phyloP scores from a whole-genome alignment of 2,797 vertebrate species.

The Hippocampus kuda region DNA sequence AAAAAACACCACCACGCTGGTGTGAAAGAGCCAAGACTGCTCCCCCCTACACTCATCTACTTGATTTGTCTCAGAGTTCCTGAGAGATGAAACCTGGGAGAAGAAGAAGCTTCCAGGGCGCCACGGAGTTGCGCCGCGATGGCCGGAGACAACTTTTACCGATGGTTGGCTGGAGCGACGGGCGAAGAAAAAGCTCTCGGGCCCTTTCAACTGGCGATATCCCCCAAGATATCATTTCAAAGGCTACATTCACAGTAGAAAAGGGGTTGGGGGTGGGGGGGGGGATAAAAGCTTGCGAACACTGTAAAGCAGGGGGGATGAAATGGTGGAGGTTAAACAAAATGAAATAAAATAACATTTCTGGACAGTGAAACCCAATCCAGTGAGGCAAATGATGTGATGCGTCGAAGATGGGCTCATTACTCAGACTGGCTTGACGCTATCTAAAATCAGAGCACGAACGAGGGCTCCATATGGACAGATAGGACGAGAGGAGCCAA shows the following conservation, averaged over 20 bases:
- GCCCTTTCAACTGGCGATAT: neutral
- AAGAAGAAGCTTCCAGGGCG: neutral
- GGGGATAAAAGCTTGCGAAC: neutral
- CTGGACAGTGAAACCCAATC: conserved; percentile 22
- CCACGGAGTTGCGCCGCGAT: neutral
- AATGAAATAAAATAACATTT: conserved; percentile 21
- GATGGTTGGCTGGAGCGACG: neutral
- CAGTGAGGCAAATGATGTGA: conserved; percentile 12
- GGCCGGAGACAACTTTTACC: neutral
- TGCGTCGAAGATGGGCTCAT: neutral
- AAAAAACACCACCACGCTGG: neutral
- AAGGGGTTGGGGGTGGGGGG: rapidly evolving
- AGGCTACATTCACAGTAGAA: conserved; percentile 3
- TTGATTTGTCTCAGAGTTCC: conserved; percentile 1
- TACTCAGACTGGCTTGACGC: neutral
- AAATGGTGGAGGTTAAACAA: neutral
- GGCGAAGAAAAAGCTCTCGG: neutral
- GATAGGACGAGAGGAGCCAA: neutral
- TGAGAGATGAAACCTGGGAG: neutral
- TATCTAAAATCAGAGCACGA: neutral
- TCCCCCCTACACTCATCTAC: neutral
- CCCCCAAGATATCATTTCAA: neutral
- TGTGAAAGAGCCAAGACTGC: neutral
- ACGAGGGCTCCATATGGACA: neutral
- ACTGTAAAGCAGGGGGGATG: neutral